Conservation (phyloP, 2,797 vertebrate species). For the Eurystomus glaucurus region DNA sequence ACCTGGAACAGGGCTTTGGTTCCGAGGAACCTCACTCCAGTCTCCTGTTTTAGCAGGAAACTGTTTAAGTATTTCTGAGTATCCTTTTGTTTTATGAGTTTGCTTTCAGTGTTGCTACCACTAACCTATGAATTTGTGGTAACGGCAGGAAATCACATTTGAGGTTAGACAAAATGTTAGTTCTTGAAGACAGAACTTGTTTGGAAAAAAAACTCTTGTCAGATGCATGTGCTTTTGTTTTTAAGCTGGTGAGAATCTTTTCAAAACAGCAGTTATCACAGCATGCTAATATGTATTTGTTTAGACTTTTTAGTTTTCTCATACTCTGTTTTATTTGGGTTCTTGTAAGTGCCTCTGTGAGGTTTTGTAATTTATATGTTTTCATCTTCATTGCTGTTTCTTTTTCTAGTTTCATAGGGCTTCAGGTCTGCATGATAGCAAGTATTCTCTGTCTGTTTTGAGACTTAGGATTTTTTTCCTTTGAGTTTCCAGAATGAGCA, state of each 20-base stretch:
- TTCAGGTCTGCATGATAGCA: neutral
- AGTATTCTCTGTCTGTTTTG: neutral
- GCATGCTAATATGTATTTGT: neutral
- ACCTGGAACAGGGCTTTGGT: neutral
- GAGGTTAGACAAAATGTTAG: neutral
- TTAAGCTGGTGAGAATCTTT: neutral
- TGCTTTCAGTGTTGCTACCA: neutral
- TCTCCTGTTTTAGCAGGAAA: neutral
- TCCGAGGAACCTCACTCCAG: neutral
- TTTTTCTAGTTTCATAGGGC: neutral
- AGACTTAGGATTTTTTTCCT: neutral
- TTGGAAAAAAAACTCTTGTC: neutral
- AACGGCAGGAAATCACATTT: neutral
- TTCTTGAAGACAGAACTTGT: neutral
- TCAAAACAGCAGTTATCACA: neutral
- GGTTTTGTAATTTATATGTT: neutral
- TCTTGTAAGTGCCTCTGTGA: fast-evolving
- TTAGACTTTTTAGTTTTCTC: neutral
- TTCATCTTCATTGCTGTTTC: neutral
- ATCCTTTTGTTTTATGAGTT: neutral
- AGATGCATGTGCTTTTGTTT: neutral
- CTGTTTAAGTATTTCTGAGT: neutral
- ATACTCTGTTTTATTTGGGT: neutral
- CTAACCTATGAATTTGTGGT: neutral
- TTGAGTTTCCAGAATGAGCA: neutral